Conservation (phyloP, 2,888 invertebrate genomes). For the Lydus trimaculatus region DNA sequence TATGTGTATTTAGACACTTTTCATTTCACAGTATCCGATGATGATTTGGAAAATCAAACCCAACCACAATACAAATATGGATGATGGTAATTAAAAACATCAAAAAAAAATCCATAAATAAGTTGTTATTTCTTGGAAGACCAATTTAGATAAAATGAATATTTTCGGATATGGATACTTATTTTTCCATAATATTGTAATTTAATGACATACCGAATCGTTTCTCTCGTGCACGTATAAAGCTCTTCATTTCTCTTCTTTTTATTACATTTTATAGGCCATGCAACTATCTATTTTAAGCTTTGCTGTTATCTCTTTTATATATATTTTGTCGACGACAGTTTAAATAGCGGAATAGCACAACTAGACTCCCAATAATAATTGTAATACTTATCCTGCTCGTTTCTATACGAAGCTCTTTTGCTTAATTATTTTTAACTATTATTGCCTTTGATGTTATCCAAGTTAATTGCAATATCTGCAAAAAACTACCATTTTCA, state of each 20-base stretch:
- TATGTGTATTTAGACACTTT: not conserved
- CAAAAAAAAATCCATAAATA: not conserved
- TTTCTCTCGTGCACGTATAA: constrained; percentile 7
- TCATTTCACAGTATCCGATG: not conserved
- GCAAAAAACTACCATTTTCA: not conserved
- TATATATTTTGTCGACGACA: constrained; percentile 5
- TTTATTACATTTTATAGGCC: constrained; percentile 19
- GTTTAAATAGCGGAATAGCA: constrained; percentile 1
- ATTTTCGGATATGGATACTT: not conserved
- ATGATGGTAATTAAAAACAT: constrained; percentile 1
- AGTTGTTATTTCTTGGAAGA: not conserved
- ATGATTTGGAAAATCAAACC: not conserved
- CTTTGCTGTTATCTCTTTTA: not conserved
- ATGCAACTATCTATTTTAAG: not conserved
- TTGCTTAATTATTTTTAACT: constrained; percentile 15
- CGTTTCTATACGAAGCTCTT: constrained; percentile 9
- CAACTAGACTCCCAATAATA: constrained; percentile 3
- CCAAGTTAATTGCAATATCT: constrained; percentile 8
- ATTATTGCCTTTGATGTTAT: constrained; percentile 12
- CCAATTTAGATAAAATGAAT: not conserved
- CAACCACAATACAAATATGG: not conserved
- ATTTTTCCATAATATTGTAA: constrained; percentile 4
- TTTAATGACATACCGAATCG: constrained; percentile 16
- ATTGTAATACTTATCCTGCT: constrained; percentile 14
- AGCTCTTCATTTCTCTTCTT: not conserved